phyloP scores from a whole-genome alignment of 2,113 vertebrate genomes.

The Pyrgilauda ruficollis region DNA sequence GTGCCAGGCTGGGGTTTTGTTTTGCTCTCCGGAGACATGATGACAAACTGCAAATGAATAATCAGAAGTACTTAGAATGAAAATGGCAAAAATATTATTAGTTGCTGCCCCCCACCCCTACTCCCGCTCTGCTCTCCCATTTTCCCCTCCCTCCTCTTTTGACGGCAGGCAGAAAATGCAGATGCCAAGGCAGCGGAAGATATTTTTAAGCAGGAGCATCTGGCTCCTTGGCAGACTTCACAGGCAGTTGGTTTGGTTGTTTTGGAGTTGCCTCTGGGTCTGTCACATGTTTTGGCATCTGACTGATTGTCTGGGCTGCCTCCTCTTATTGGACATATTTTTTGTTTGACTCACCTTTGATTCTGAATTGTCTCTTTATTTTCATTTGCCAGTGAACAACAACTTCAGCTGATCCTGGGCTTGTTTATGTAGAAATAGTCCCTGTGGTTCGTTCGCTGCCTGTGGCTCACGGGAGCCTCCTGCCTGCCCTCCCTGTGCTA shows the following conservation, averaged over 20 bases:
- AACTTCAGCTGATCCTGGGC: slow-evolving; percentile 26
- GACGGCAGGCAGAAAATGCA: slow-evolving; percentile 69
- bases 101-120: background rate
- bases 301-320: slow-evolving; percentile 71
- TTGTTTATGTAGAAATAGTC: slow-evolving; percentile 55
- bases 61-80: slow-evolving; percentile 40
- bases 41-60: slow-evolving; percentile 62
- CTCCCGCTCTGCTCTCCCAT: background rate
- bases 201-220: slow-evolving; percentile 84
- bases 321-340: slow-evolving; percentile 67
- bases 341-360: slow-evolving; percentile 70
- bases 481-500: slow-evolving; percentile 9
- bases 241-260: slow-evolving; percentile 75
- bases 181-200: slow-evolving; percentile 78
- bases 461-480: slow-evolving; percentile 20
- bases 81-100: slow-evolving; percentile 63
- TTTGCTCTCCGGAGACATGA: slow-evolving; percentile 35
- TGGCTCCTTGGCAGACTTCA: slow-evolving; percentile 79
- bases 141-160: slow-evolving; percentile 59
- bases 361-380: slow-evolving; percentile 63
- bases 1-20: slow-evolving; percentile 17
- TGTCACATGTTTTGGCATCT: slow-evolving; percentile 78
- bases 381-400: slow-evolving; percentile 51
- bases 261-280: slow-evolving; percentile 79
- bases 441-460: background rate